phyloP scores from a whole-genome alignment of 2,797 vertebrate genomes.

The Argyrosomus regius region DNA sequence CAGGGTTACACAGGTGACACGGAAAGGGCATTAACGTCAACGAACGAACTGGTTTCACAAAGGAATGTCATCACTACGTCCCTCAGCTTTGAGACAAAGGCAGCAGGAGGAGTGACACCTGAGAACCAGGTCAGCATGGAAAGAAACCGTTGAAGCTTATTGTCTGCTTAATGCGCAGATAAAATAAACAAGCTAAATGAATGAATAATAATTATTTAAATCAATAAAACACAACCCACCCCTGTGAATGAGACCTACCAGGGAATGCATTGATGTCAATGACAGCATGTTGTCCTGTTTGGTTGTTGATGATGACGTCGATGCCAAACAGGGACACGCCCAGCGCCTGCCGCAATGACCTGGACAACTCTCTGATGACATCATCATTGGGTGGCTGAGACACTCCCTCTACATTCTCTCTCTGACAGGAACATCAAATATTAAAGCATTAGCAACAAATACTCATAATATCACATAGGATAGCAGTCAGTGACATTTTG shows the following conservation, averaged over 20 bases:
- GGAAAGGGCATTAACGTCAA: background rate
- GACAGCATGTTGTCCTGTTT: slow-evolving; percentile 95
- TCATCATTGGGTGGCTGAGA: slow-evolving; percentile 93
- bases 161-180: background rate
- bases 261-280: slow-evolving; percentile 99
- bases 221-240: background rate
- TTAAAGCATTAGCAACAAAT: background rate
- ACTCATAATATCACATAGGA: accelerated
- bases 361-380: slow-evolving; percentile 94
- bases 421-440: slow-evolving; percentile 78
- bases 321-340: slow-evolving; percentile 97
- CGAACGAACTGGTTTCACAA: background rate
- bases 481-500: background rate
- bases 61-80: background rate
- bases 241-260: slow-evolving; percentile 81
- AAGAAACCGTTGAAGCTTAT: background rate
- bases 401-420: slow-evolving; percentile 96
- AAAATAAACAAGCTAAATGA: background rate
- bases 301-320: slow-evolving; percentile 98
- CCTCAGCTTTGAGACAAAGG: background rate
- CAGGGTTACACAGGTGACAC: background rate
- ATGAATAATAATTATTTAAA: background rate
- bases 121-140: slow-evolving; percentile 21
- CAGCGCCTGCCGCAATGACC: slow-evolving; percentile 91
- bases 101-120: slow-evolving; percentile 18